Evolutionary conservation across 2,888 invertebrate genomes (phyloP), one percentile per base, ranked within the genome.

Genomic region (Eudemis profundana): DNA sequence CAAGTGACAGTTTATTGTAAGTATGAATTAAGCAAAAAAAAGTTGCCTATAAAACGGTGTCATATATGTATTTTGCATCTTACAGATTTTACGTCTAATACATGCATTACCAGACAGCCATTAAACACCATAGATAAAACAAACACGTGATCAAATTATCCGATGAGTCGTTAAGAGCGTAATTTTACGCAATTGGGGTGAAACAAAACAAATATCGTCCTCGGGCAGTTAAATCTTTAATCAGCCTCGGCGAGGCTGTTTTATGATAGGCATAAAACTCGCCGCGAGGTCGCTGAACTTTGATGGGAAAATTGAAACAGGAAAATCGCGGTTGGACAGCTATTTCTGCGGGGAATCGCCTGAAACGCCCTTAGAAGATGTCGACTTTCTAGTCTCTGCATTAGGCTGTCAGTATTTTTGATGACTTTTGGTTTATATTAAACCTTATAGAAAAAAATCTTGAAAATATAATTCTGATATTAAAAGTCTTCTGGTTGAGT

Each of bases 191-290:
- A 44, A 59, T 64, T 57, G 57, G 64, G 64, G 64, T 64, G 64
- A 64, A 64, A 64, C 57, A 51, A 64, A 59, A 44, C 57, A 64
- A 64, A 59, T 64, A 64, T 64, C 63, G 56, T 50, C 61, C 46
- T 42, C 36, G 15, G 33, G 64, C 15, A 36, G 44, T 64, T 57
- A 64, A 64, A 85, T 78, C 82, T 81, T 89, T 86, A 90, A 89
- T 73, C 75, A 72, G 73, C 78, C 79, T 83, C 84, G 72, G 66
- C 69, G 84, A 78, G 81, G 73, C 80, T 85, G 84, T 86, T 88
- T 86, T 85, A 85, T 84, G 78, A 77, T 77, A 53, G 33, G 69
- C 64, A 69, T 72, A 74, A 80, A 75, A 78, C 77, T 75, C 70
- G 69, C 19, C 36, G 44, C 40, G 51, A 56, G 65, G 46, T 65